Evolutionary conservation across 1,140 invertebrate genomes (phyloP).

Genomic region (Temnothorax nylanderi): DNA sequence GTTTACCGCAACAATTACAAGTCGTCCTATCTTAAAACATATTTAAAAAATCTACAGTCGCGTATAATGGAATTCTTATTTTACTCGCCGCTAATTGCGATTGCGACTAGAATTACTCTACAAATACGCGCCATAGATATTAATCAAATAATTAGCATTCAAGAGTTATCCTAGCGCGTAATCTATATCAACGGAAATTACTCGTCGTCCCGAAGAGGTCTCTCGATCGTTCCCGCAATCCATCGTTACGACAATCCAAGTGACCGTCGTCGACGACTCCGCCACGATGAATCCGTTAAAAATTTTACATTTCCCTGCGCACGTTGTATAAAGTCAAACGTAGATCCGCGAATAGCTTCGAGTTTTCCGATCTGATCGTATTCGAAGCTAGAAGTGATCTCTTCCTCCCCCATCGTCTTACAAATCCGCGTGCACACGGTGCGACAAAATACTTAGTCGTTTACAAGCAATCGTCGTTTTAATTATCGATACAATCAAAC

Average conservation of each 20-base stretch:
- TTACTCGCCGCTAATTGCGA: not conserved
- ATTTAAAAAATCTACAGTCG: not conserved
- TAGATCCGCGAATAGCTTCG: constrained; percentile 25
- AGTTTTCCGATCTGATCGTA: not conserved
- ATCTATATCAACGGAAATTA: not conserved
- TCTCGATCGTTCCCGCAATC: constrained; percentile 36
- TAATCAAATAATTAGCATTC: constrained; percentile 4
- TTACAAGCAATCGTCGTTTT: constrained; percentile 22
- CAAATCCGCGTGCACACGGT: constrained; percentile 53
- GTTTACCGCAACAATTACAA: not conserved
- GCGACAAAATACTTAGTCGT: constrained; percentile 46
- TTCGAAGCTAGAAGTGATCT: constrained; percentile 27
- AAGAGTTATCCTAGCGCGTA: not conserved
- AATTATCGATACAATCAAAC: constrained; percentile 16
- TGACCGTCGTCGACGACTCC: constrained; percentile 41
- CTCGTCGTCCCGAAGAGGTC: constrained; percentile 47
- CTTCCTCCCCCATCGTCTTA: not conserved
- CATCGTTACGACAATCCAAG: constrained; percentile 31
- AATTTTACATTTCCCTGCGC: constrained; percentile 26
- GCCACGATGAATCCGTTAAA: constrained; percentile 39
- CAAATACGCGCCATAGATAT: not conserved
- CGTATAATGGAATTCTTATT: constrained; percentile 3
- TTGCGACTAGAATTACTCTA: constrained; percentile 19
- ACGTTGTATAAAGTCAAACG: constrained; percentile 21
- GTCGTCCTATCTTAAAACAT: not conserved